Conservation (phyloP, 2,113 vertebrate genomes). For the Hypocryptadius cinnamomeus region DNA sequence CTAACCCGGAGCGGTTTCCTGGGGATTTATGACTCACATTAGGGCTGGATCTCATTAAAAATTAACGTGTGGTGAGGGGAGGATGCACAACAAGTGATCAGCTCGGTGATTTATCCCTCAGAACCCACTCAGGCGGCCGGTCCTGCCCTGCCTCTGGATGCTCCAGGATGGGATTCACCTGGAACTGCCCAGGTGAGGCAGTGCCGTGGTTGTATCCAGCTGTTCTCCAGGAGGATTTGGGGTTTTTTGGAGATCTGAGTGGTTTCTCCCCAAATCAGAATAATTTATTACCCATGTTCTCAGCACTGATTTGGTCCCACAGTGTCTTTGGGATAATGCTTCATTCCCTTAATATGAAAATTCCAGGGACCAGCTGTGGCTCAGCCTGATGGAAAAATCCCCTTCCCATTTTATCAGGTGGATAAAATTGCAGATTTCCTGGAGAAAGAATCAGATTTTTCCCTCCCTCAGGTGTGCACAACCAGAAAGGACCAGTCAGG, state of each 20-base stretch:
- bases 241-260: constrained; percentile 55
- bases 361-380: constrained; percentile 36
- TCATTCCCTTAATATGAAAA: constrained; percentile 63
- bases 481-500: background rate
- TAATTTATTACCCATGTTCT: constrained; percentile 71
- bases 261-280: constrained; percentile 66
- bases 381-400: constrained; percentile 53
- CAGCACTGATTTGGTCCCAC: constrained; percentile 66
- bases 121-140: background rate
- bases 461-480: background rate
- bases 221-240: background rate
- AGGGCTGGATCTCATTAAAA: constrained; percentile 74
- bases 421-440: background rate
- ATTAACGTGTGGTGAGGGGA: constrained; percentile 71
- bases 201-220: background rate
- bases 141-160: background rate
- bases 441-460: background rate
- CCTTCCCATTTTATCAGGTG: constrained; percentile 39
- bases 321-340: constrained; percentile 52
- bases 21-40: constrained; percentile 77
- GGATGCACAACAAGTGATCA: constrained; percentile 54
- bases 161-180: constrained; percentile 1
- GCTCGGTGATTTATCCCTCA: constrained; percentile 32
- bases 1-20: constrained; percentile 68
- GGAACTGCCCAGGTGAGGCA: constrained; percentile 44